These are phyloP conservation scores for Menura novaehollandiae DNA, from an alignment of 2,113 vertebrate species.

Conservation along the genomic window DNA sequence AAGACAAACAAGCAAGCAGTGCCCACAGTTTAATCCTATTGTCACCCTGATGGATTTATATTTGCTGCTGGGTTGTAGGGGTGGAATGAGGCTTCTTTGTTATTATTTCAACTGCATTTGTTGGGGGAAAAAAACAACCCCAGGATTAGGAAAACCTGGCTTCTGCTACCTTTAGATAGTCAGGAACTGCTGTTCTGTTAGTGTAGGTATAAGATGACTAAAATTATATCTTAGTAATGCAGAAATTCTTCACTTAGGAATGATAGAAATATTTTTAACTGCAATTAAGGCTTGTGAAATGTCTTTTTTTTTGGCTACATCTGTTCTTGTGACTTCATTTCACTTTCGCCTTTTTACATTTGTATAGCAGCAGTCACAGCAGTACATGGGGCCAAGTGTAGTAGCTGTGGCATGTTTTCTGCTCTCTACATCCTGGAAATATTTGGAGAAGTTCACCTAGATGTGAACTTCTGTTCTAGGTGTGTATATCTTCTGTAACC, in stretches of 20 bases:
- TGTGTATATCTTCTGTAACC: background rate
- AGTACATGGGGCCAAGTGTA: background rate
- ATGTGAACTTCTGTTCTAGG: no score
- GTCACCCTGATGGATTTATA: conserved; percentile 48
- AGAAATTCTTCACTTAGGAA: conserved; percentile 7
- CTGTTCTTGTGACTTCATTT: background rate
- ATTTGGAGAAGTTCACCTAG: background rate
- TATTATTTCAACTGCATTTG: conserved; percentile 29
- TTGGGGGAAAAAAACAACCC: background rate
- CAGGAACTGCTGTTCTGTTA: background rate
- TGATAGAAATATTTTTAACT: conserved; percentile 26
- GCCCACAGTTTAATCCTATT: conserved; percentile 45
- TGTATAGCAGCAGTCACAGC: background rate
- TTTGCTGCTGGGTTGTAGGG: conserved; percentile 18
- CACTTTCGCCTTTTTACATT: background rate
- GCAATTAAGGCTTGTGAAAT: conserved; percentile 11
- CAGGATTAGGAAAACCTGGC: conserved; percentile 12
- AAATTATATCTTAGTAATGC: conserved; percentile 26
- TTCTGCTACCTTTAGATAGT: conserved; percentile 26
- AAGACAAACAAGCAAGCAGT: conserved; percentile 33
- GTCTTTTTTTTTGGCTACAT: background rate
- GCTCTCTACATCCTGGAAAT: background rate
- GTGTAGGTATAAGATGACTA: conserved; percentile 24
- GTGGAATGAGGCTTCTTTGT: conserved; percentile 6
- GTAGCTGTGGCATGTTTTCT: background rate